phyloP scores from a whole-genome alignment of 1,140 invertebrate species.

The Cotesia typhae region DNA sequence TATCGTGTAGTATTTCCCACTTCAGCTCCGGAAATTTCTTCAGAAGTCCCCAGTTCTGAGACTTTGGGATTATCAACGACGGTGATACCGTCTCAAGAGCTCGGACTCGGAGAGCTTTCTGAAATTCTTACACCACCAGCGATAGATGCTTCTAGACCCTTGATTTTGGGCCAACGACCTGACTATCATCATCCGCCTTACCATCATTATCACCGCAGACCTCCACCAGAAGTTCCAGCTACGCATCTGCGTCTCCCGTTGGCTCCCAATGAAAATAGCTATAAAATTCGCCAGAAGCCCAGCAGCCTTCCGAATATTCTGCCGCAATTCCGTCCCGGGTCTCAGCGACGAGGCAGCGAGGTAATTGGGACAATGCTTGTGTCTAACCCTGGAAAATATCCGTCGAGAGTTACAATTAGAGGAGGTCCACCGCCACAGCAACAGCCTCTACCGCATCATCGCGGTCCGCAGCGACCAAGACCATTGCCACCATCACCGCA shows the following conservation, averaged over 20 bases:
- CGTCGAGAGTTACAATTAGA: conserved; percentile 16
- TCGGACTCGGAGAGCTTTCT: conserved; percentile 48
- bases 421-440: conserved; percentile 19
- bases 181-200: conserved; percentile 52
- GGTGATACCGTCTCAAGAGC: conserved; percentile 15
- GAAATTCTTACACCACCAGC: conserved; percentile 59
- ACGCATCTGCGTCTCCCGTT: conserved; percentile 43
- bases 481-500: conserved; percentile 20
- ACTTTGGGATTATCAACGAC: conserved; percentile 29
- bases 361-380: conserved; percentile 59
- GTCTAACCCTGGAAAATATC: conserved; percentile 49
- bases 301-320: conserved; percentile 73
- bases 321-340: conserved; percentile 76
- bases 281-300: conserved; percentile 57
- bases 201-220: conserved; percentile 31
- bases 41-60: conserved; percentile 11
- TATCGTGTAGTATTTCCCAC: conserved; percentile 37
- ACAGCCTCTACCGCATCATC: conserved; percentile 10
- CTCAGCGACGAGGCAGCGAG: conserved; percentile 64
- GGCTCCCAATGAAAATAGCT: conserved; percentile 52
- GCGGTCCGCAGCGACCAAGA: not conserved
- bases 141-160: conserved; percentile 48
- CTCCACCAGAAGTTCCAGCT: conserved; percentile 19
- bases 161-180: conserved; percentile 47
- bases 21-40: not conserved